These are phyloP conservation scores for Nyctalus aviator DNA, from an alignment of 2,797 vertebrate genomes.

Conservation along the genomic window DNA sequence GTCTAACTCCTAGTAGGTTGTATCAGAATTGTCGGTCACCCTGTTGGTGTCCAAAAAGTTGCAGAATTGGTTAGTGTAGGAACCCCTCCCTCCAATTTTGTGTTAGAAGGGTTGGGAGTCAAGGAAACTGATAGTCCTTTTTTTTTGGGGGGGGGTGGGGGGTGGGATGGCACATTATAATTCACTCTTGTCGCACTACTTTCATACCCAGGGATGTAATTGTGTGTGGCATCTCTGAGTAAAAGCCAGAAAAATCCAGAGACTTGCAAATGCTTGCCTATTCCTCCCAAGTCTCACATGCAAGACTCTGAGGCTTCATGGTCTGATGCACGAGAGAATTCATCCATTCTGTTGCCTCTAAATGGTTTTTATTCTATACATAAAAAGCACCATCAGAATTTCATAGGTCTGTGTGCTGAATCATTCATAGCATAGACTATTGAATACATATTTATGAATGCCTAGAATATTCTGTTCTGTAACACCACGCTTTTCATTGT, in stretches of 20 bases:
- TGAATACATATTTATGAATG: conserved; percentile 64
- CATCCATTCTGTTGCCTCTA: conserved; percentile 30
- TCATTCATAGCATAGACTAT: conserved; percentile 31
- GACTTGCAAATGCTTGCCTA: not conserved
- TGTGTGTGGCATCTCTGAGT: not conserved
- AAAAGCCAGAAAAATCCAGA: conserved; percentile 13
- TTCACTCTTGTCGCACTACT: not conserved
- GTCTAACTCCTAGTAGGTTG: not conserved
- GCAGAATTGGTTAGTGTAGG: not conserved
- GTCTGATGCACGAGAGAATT: not conserved
- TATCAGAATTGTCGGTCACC: not conserved
- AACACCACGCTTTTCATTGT: not conserved
- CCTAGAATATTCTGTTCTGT: conserved; percentile 37
- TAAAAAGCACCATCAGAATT: conserved; percentile 53
- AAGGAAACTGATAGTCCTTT: not conserved
- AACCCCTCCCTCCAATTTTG: not conserved
- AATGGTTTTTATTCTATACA: conserved; percentile 38
- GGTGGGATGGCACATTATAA: not conserved
- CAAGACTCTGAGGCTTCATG: not conserved
- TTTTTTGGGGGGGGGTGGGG: not conserved
- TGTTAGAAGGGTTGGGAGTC: not conserved
- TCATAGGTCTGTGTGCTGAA: not conserved
- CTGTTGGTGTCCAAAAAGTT: not conserved
- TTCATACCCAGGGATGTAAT: not conserved
- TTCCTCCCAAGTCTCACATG: not conserved